Conservation (phyloP, 2,797 vertebrate species). For the Danio albolineatus region DNA sequence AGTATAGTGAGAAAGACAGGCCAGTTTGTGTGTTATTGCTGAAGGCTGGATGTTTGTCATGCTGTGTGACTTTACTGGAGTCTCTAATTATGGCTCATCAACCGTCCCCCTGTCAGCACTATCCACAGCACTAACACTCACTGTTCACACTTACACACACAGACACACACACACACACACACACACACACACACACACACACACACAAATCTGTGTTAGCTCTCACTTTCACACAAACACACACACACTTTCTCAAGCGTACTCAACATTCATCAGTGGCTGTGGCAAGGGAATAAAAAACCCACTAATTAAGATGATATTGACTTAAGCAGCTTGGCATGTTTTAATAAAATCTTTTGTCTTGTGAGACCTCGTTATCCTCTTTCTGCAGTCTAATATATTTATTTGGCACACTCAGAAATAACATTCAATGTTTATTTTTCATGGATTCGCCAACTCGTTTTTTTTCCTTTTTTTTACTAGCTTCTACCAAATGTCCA, state of each 20-base stretch:
- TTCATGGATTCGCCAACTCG: neutral
- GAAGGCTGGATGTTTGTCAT: constrained; percentile 67
- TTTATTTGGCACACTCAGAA: neutral
- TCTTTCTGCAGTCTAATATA: neutral
- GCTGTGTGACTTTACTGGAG: constrained; percentile 58
- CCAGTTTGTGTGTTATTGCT: constrained; percentile 55
- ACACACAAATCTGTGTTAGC: neutral
- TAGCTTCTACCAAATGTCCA: neutral
- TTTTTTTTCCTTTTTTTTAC: neutral
- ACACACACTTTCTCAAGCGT: neutral
- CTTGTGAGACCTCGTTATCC: neutral
- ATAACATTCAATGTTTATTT: neutral
- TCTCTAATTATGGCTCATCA: constrained; percentile 81
- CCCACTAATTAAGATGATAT: neutral
- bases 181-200: constrained; percentile 8
- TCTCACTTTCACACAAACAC: neutral
- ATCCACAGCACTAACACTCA: constrained; percentile 66
- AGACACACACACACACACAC: constrained; percentile 4
- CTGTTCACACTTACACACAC: constrained; percentile 19
- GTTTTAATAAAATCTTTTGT: constrained; percentile 34
- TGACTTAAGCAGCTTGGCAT: constrained; percentile 31
- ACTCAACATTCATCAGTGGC: constrained; percentile 19
- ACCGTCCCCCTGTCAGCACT: constrained; percentile 71
- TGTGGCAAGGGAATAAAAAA: constrained; percentile 1
- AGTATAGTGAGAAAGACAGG: constrained; percentile 36